Base-by-base conservation (phyloP, 2,888 invertebrate genomes). In the Pyrrhosoma nymphula region DNA sequence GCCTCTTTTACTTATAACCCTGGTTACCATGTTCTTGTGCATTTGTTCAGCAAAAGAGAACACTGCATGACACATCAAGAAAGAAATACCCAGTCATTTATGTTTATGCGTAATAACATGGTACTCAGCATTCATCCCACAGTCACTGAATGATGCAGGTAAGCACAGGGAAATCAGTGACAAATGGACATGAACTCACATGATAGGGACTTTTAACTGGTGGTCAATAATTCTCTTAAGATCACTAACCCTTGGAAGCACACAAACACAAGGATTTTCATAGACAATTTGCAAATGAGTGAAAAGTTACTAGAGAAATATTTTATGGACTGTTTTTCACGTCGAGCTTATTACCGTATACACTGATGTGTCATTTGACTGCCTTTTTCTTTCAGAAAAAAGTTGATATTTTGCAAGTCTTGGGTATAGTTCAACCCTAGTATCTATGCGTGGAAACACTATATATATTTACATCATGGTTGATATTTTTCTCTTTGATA, bases 11-110 rank as follows among this genome's bases (percentile, higher is more conserved):
- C n/a, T 35, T 69, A 69, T n/a, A 69, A 93, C 69, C 69, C 91
- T 63, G 35, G 47, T 93, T 47, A 93, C 75, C 63, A 93, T 93
- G 39, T 93, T 69, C 93, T 93, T 93, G 93, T 93, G 93, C 93
- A 93, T 75, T 93, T 69, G 47, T 60, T 93, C 69, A 93, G 93
- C 69, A 75, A 93, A 82, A 82, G 82, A 93, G 93, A 93, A 93
- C 47, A 47, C 30, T 56, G 60, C 39, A 69, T 47, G n/a, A 93
- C 75, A 47, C n/a, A 30, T 93, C 93, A 18, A 93, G 16, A 30
- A 93, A 93, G 55, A 39, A 93, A 91, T 35, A 91, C 20, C 8
- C n/a, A 75, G 30, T 93, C 69, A 82, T 16, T 82, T 82, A 82
- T 82, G 18, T 82, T 82, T 35, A 35, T 82, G 47, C 47, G 47